Base-by-base conservation (phyloP, 2,888 invertebrate species). In the Vanessa cardui region DNA sequence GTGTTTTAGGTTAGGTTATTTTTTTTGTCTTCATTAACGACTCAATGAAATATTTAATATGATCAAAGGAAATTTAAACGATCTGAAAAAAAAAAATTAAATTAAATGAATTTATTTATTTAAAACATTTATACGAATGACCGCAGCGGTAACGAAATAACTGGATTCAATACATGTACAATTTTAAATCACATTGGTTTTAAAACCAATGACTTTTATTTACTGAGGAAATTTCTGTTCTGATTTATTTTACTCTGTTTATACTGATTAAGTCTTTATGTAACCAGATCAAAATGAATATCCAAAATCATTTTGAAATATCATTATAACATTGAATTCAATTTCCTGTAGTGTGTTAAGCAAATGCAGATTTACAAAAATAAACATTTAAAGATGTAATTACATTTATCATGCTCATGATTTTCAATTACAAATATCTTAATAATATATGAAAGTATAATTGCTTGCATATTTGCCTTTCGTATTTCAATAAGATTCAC, bases 71-170 rank as follows among this genome's bases (percentile, higher is more conserved):
- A 18, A 45, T 62, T 59, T 21, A 21, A 39, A 63, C 58, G 33
- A 47, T 52, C 26, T 15, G 46, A 50, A 26, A 26, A 26, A 26
- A 26, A 26, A 26, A 26, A 26, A 26, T 26, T 26, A 4, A 26
- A 52, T 66, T 9, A 62, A 62, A 68, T 60, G 46, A 9, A 39
- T 31, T 68, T 68, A 49, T 68, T 63, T 56, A 52, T 68, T 68
- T 64, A 49, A 64, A 64, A 61, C 56, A 49, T 68, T 62, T 66
- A 65, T 69, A 65, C 61, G 63, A 64, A 39, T 71, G 64, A 69
- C 68, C 66, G 62, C 71, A 63, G 56, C 58, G 31, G 64, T 71
- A 71, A 73, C 62, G 71, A 68, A 71, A 71, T 68, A 68, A 68
- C 66, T 66, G 67, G 54, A 71, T 71, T 71, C 64, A 63, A 64